Evolutionary conservation across 2,888 invertebrate species (phyloP).

Genomic region (Xanthorhoe spadicearia): DNA sequence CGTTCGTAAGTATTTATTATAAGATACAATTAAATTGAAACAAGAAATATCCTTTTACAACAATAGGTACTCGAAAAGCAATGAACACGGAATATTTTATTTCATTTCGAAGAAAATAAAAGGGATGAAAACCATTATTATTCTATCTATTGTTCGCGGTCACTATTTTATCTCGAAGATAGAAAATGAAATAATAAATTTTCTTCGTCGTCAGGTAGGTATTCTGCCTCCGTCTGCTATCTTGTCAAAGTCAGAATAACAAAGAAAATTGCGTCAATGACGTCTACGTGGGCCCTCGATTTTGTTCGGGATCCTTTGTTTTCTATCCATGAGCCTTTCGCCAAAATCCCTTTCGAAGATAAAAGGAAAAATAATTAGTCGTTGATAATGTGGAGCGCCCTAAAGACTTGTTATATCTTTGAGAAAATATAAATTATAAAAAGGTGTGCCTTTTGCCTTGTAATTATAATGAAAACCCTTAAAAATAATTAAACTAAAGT

Average conservation of each 20-base stretch:
- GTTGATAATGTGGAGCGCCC: slow-evolving; percentile 50
- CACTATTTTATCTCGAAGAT: slow-evolving; percentile 20
- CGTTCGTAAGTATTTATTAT: slow-evolving; percentile 63
- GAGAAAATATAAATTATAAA: not conserved
- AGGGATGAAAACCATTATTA: slow-evolving; percentile 5
- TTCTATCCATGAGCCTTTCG: slow-evolving; percentile 58
- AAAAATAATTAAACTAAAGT: too few relatives aligned
- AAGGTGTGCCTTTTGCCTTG: not conserved
- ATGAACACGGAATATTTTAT: not conserved
- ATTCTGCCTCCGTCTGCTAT: slow-evolving; percentile 38
- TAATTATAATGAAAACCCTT: not conserved
- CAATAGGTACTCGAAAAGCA: not conserved
- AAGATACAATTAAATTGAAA: not conserved
- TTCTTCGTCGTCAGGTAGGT: slow-evolving; percentile 19
- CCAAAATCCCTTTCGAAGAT: slow-evolving; percentile 69
- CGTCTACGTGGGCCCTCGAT: slow-evolving; percentile 58
- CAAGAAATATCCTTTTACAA: not conserved
- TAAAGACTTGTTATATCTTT: slow-evolving; percentile 29
- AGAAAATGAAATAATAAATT: slow-evolving; percentile 29
- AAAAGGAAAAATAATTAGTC: slow-evolving; percentile 73
- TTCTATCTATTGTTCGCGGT: slow-evolving; percentile 28
- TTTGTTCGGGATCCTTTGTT: slow-evolving; percentile 71
- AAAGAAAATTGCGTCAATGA: slow-evolving; percentile 68
- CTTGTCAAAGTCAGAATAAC: slow-evolving; percentile 56
- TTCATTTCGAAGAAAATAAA: slow-evolving; percentile 9